These are phyloP conservation scores for Platycheirus rosarum DNA, from an alignment of 2,888 invertebrate species.

Conservation along the genomic window DNA sequence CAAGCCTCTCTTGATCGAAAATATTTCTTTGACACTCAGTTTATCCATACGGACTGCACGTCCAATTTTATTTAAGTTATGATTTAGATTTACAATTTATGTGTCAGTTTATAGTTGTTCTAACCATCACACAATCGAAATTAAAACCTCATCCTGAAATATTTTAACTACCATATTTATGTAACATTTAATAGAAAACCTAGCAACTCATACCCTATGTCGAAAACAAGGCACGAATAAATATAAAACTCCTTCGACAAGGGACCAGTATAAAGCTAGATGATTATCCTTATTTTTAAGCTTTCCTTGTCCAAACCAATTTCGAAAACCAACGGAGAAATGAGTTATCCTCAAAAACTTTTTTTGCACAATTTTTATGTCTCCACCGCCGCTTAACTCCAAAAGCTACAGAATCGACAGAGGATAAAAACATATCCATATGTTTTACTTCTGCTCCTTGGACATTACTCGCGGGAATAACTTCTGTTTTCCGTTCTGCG, in stretches of 20 bases:
- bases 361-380: slow-evolving; percentile 61
- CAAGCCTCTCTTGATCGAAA: too few relatives aligned
- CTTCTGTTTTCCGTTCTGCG: slow-evolving; percentile 66
- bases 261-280: slow-evolving; percentile 39
- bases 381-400: slow-evolving; percentile 15
- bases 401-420: background rate
- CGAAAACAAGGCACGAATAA: slow-evolving; percentile 4
- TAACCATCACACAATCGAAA: background rate
- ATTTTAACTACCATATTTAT: too few relatives aligned
- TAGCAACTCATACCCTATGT: slow-evolving; percentile 1
- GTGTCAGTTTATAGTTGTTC: too few relatives aligned
- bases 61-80: too few relatives aligned
- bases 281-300: slow-evolving; percentile 12
- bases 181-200: background rate
- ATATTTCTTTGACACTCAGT: too few relatives aligned
- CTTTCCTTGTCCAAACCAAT: slow-evolving; percentile 45
- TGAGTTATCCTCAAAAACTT: slow-evolving; percentile 67
- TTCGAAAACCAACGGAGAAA: slow-evolving; percentile 56
- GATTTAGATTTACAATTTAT: too few relatives aligned
- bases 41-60: too few relatives aligned
- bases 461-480: slow-evolving; percentile 72
- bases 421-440: slow-evolving; percentile 65
- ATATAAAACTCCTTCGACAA: slow-evolving; percentile 56
- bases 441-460: slow-evolving; percentile 61
- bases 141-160: too few relatives aligned